Evolutionary conservation across 1,140 invertebrate genomes (phyloP), one percentile per base, ranked within the genome.

Genomic region (Drosophila albomicans): DNA sequence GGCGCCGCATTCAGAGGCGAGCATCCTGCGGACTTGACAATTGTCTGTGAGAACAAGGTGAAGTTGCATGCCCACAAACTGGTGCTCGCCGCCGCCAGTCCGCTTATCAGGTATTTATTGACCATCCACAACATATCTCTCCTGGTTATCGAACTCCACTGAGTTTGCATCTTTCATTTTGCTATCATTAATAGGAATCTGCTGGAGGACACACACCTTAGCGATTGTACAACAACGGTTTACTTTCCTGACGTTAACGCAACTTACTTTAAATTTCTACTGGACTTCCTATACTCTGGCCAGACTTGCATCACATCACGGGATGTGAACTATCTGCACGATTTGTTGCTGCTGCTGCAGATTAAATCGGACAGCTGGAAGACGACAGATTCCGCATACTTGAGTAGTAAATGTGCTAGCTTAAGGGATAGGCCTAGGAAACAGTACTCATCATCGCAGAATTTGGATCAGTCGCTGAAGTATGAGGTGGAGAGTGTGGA

Each of bases 281-380:
- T 97, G 73, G 95, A 97, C 86, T 97, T 97, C 91, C 93, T 97
- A 52, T 97, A 97, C 88, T 96, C 96, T 72, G 96, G 96, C 62
- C 96, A 97, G 93, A 96, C 96, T 75, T 96, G 96, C 92, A 95
- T 94, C n/a, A 94, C 97, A 95, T 96, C 96, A 45, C 95, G 95
- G 79, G 96, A 97, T 93, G 95, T 97, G 70, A 95, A 96, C 85
- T 96, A 96, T 68, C 94, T 97, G 91, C 95, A 96, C 93, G 96
- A 97, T 92, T 92, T 97, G 16, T 96, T 97, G 91, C 95, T 96
- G 91, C 93, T 97, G 66, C 92, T 97, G 72, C 96, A 97, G 93
- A 97, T 97, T 67, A 96, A 96, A 91, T 96, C 96, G 58, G 96
- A 96, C 77, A 94, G 93, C 93, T 94, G 81, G 93, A 93, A 70